Evolutionary conservation across 2,113 vertebrate species (phyloP).

Genomic region (Macrotis lagotis): DNA sequence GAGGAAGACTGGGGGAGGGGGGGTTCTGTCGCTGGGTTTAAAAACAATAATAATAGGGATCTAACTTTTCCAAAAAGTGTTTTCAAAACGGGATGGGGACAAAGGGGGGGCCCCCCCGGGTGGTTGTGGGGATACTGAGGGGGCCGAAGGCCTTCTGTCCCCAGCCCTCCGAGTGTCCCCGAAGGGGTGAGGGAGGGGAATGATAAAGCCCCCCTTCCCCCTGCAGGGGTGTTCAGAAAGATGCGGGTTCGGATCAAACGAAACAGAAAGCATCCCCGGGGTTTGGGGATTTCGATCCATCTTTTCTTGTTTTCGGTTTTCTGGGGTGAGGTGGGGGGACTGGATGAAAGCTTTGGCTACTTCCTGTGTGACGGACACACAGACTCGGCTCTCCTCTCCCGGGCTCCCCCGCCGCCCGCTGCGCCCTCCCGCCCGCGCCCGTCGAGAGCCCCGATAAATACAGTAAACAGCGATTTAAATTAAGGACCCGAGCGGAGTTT

Average conservation of each 20-base stretch:
- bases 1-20: constrained; percentile 61
- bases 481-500: constrained; percentile 80
- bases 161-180: not conserved
- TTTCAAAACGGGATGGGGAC: constrained; percentile 57
- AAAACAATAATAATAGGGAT: constrained; percentile 63
- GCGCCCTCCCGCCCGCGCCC: constrained; percentile 71
- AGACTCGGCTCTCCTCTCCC: constrained; percentile 80
- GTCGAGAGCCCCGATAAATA: constrained; percentile 83
- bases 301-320: constrained; percentile 61
- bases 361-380: constrained; percentile 81
- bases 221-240: not conserved
- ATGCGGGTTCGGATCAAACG: constrained; percentile 73
- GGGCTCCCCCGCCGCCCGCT: not conserved
- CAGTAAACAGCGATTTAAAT: constrained; percentile 83
- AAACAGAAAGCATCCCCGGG: constrained; percentile 71
- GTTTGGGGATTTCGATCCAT: not conserved
- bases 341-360: constrained; percentile 87
- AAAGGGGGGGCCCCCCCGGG: constrained; percentile 58
- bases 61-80: constrained; percentile 79
- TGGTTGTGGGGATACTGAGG: constrained; percentile 23
- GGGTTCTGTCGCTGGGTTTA: constrained; percentile 77
- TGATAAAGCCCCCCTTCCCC: constrained; percentile 4
- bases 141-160: constrained; percentile 24
- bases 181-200: constrained; percentile 13
- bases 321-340: constrained; percentile 60